Evolutionary conservation across 2,797 vertebrate genomes (phyloP), one percentile per base, ranked within the genome.

Genomic region (Sebastes hopkinsi): DNA sequence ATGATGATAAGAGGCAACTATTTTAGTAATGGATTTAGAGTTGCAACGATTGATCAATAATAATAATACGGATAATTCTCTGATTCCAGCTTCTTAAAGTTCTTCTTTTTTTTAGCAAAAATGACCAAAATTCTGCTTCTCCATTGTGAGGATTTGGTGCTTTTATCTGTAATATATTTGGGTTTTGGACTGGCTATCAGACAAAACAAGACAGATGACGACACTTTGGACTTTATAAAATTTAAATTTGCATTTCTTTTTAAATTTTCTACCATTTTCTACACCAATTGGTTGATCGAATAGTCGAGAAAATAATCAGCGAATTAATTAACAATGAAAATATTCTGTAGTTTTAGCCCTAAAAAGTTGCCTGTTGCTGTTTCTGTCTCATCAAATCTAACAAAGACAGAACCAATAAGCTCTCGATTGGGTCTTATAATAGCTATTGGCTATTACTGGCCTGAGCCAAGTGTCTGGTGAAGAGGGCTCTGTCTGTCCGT

Each of bases 401-500:
- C 81, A 84, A 80, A 83, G 71, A 73, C 66, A 2, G 66, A 56
- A 81, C 66, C 79, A 74, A 85, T 72, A 81, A 71, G 84, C 52
- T 67, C 86, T 69, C 0, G 60, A 78, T 76, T 1, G 70, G 77
- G 77, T 89, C 84, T 82, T 81, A 30, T 87, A 74, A 91, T 87
- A 87, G 92, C 88, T 87, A 74, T 84, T 82, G 87, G 79, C 85
- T 77, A 76, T 88, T 66, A 77, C n/a, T 72, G 85, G 73, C 58
- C 70, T 52, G 75, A 74, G 86, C 87, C 79, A 73, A 90, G 86
- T 74, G 86, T 74, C 84, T 85, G 77, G 23, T 90, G 92, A 93
- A 92, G 92, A 93, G 85, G 71, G 79, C 91, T 90, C 92, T 92
- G 92, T 94, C 62, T 91, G 91, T 91, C 86, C 30, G 20, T 8